phyloP scores from a whole-genome alignment of 2,888 invertebrate species.

The Rhagonycha fulva region DNA sequence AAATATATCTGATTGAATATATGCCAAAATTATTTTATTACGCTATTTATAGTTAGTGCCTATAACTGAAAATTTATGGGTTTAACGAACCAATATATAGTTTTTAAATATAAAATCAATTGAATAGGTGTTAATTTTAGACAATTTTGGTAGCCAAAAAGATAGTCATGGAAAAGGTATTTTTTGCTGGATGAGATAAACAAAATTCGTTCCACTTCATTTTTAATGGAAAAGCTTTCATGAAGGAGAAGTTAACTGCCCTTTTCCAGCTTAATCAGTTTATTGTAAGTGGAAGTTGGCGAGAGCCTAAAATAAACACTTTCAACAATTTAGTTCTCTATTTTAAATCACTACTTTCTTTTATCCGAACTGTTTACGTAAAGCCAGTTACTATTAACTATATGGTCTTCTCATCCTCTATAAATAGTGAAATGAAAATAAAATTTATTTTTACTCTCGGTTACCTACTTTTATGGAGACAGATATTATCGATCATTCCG shows the following conservation, averaged over 20 bases:
- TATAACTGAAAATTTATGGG: background rate
- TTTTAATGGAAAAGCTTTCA: background rate
- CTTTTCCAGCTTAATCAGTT: too few species aligned
- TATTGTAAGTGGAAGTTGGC: background rate
- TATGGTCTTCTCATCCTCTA: background rate
- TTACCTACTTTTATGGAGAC: background rate
- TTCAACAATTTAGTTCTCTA: background rate
- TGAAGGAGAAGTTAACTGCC: background rate
- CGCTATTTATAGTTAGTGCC: background rate
- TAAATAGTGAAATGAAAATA: background rate
- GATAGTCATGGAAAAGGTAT: background rate
- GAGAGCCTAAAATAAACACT: background rate
- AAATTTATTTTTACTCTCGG: background rate
- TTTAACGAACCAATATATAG: background rate
- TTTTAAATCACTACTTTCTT: background rate
- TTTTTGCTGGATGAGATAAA: background rate
- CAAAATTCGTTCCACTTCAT: background rate
- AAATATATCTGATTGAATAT: background rate
- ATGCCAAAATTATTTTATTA: background rate
- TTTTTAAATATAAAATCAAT: background rate
- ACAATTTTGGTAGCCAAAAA: background rate
- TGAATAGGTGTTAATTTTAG: background rate
- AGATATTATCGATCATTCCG: background rate
- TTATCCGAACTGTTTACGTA: background rate
- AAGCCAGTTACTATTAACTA: background rate